A percentile compares a stretch with the other conserved stretches of the same genome.
phyloP scores from a whole-genome alignment of 2,113 vertebrate genomes.

The Bubo blakistoni region DNA sequence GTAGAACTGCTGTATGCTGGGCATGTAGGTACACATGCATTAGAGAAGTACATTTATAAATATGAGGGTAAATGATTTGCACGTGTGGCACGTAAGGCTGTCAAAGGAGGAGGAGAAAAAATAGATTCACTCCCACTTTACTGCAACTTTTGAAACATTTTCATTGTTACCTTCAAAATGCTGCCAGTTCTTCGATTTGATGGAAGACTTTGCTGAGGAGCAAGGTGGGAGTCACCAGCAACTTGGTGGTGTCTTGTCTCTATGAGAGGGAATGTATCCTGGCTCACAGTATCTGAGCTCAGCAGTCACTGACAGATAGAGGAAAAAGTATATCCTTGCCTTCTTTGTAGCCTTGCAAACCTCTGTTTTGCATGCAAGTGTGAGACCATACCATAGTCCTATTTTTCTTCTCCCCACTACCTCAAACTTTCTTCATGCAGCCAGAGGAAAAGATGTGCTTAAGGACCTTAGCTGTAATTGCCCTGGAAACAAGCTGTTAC shows the following conservation, averaged over 20 bases:
- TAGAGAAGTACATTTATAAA: background rate
- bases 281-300: background rate
- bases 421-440: background rate
- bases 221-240: background rate
- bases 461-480: background rate
- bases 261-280: background rate
- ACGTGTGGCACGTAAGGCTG: background rate
- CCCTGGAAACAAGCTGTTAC: background rate
- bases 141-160: background rate
- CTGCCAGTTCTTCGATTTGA: background rate
- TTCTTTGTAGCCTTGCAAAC: background rate
- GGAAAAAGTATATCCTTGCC: background rate
- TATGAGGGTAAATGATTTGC: background rate
- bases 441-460: background rate
- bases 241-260: background rate
- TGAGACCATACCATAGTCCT: background rate
- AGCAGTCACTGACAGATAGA: background rate
- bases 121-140: background rate
- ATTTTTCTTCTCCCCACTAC: background rate
- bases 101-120: background rate
- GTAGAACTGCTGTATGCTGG: background rate
- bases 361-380: background rate
- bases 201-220: background rate
- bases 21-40: background rate
- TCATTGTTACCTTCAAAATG: background rate